phyloP scores from a whole-genome alignment of 2,797 vertebrate species.

The Acridotheres tristis region DNA sequence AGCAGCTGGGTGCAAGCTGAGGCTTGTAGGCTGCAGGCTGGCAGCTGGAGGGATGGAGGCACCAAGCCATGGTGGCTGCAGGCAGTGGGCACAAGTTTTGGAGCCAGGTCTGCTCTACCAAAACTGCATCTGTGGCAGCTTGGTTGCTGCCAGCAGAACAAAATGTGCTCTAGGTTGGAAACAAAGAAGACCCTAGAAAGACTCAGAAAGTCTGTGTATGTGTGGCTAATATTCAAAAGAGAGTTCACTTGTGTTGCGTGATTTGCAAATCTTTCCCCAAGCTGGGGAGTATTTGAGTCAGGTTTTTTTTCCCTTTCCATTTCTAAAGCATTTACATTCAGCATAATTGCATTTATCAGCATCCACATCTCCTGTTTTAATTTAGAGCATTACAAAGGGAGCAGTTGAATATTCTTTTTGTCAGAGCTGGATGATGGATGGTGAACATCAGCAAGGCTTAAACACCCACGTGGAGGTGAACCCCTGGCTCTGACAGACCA shows the following conservation, averaged over 20 bases:
- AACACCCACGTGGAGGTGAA: neutral
- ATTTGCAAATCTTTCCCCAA: neutral
- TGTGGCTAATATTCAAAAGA: neutral
- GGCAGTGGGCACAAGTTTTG: neutral
- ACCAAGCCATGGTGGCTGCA: neutral
- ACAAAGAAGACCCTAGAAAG: neutral
- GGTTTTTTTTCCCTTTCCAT: neutral
- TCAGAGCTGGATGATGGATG: neutral
- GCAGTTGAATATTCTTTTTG: neutral
- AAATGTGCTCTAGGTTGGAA: neutral
- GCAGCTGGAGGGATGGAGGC: neutral
- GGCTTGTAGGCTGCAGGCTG: neutral
- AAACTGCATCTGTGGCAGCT: neutral
- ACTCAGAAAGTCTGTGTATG: neutral
- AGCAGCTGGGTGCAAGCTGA: neutral
- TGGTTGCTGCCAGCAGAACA: neutral
- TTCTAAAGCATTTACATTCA: neutral
- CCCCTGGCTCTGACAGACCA: neutral
- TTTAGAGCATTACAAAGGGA: neutral
- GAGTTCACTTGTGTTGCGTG: neutral
- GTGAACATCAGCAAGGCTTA: neutral
- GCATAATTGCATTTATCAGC: neutral
- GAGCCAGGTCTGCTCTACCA: fast-evolving
- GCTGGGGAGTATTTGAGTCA: neutral
- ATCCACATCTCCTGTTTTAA: neutral